Evolutionary conservation across 2,797 vertebrate species (phyloP).

Genomic region (Chaetodon trifasciatus): DNA sequence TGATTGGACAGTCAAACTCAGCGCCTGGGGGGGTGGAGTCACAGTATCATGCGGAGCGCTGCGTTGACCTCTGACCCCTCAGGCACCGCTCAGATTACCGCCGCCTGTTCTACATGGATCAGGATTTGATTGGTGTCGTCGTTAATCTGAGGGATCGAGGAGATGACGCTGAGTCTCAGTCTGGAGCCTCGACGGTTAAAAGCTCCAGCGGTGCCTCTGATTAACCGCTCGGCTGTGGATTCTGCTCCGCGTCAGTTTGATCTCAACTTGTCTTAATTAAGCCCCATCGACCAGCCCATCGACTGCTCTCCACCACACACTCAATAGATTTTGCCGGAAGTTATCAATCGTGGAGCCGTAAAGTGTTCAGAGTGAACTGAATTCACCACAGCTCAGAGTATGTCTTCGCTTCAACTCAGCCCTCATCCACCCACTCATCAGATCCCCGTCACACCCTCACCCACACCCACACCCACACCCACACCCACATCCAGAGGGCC

Average conservation of each 20-base stretch:
- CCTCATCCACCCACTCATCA: too few relatives aligned
- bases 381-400: neutral
- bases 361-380: slow-evolving; percentile 7
- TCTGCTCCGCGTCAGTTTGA: slow-evolving; percentile 22
- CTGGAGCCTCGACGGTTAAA: neutral
- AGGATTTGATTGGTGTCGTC: slow-evolving; percentile 20
- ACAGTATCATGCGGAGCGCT: neutral
- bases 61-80: slow-evolving; percentile 53
- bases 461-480: neutral
- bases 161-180: neutral
- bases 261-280: slow-evolving; percentile 48
- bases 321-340: slow-evolving; percentile 35
- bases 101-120: slow-evolving; percentile 15
- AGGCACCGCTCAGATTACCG: slow-evolving; percentile 25
- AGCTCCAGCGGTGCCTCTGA: neutral
- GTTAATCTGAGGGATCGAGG: slow-evolving; percentile 33
- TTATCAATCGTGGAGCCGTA: neutral
- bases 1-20: slow-evolving; percentile 6
- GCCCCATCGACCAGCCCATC: slow-evolving; percentile 50
- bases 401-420: neutral
- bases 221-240: neutral
- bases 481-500: neutral
- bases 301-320: slow-evolving; percentile 10
- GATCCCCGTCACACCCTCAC: too few relatives aligned
- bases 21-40: neutral